These are phyloP conservation scores for Passer domesticus DNA, from an alignment of 2,113 vertebrate species.

Conservation along the genomic window DNA sequence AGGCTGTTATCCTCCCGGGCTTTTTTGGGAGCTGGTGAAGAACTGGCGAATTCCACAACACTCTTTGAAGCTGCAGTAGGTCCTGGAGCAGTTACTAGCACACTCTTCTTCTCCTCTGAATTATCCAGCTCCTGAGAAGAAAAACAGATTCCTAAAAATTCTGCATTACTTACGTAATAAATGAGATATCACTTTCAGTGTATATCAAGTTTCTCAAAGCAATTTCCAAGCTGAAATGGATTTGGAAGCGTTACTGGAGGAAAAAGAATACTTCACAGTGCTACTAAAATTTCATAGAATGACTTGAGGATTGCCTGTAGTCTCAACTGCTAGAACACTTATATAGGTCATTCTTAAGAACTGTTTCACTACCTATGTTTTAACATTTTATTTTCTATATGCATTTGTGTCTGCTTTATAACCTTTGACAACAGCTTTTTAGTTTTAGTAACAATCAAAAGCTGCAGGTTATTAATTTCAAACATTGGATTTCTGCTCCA, in stretches of 20 bases:
- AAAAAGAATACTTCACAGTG: neutral
- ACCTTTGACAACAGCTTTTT: neutral
- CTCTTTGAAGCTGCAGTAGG: slow-evolving; percentile 59
- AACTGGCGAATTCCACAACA: slow-evolving; percentile 69
- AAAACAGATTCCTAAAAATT: neutral
- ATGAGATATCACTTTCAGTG: neutral
- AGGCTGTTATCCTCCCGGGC: slow-evolving; percentile 83
- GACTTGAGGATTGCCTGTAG: neutral
- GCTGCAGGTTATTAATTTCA: neutral
- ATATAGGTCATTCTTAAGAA: neutral
- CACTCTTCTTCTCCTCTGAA: slow-evolving; percentile 72
- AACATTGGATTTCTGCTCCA: neutral
- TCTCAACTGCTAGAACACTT: neutral
- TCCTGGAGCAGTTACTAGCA: slow-evolving; percentile 53
- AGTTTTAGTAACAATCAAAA: neutral
- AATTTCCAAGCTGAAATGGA: neutral
- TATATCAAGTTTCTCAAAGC: neutral
- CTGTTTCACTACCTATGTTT: neutral
- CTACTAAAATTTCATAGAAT: neutral
- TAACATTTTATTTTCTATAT: neutral
- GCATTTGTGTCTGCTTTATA: neutral
- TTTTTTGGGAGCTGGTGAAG: slow-evolving; percentile 75
- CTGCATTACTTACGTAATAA: neutral
- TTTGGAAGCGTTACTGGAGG: neutral
- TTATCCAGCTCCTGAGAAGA: slow-evolving; percentile 64